A percentile compares a stretch with the other conserved stretches of the same genome.
phyloP scores from a whole-genome alignment of 2,888 invertebrate species.

The Pteria penguin region DNA sequence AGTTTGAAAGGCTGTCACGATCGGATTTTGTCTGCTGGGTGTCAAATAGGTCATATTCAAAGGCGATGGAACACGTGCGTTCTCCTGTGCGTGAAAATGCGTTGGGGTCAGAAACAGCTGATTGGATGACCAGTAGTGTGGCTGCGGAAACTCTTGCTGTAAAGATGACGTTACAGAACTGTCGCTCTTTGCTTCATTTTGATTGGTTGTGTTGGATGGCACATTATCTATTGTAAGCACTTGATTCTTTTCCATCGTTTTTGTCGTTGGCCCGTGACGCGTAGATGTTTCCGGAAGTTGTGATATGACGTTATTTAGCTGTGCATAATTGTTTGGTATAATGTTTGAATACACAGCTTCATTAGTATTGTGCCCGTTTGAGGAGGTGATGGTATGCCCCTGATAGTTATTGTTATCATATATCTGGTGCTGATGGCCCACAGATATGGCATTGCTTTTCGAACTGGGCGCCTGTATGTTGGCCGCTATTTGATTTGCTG shows the following conservation, averaged over 20 bases:
- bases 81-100: background rate
- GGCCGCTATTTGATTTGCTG: background rate
- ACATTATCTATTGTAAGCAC: no score
- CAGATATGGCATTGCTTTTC: background rate
- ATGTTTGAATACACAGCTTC: no score
- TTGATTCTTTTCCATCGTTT: no score
- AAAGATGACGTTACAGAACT: background rate
- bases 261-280: background rate
- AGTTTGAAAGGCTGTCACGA: slow-evolving; percentile 30
- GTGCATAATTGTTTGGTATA: no score
- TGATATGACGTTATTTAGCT: no score
- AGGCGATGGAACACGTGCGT: slow-evolving; percentile 10
- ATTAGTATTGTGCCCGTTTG: background rate
- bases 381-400: background rate
- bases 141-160: background rate
- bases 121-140: slow-evolving; percentile 10
- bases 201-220: background rate
- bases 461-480: background rate
- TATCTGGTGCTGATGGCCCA: background rate
- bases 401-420: background rate
- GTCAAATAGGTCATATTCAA: slow-evolving; percentile 13
- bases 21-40: slow-evolving; percentile 17
- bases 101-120: slow-evolving; percentile 2
- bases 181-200: no score
- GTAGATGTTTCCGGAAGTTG: background rate